Evolutionary conservation across 2,113 vertebrate species (phyloP).

Genomic region (Clarias macrocephalus): DNA sequence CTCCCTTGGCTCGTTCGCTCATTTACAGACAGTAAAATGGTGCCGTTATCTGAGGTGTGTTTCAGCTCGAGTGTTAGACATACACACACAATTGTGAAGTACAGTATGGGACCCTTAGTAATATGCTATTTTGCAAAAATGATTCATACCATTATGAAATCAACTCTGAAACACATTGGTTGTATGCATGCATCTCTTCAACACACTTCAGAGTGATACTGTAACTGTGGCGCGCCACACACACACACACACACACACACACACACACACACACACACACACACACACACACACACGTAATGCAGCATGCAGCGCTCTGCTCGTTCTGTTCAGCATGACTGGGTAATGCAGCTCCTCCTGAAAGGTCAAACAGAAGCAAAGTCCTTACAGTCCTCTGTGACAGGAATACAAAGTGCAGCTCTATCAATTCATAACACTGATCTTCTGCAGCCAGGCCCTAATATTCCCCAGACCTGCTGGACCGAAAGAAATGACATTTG

Average conservation of each 20-base stretch:
- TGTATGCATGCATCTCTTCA: not conserved
- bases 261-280: not conserved
- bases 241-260: not conserved
- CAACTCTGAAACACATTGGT: not conserved
- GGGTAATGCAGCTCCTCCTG: conserved; percentile 16
- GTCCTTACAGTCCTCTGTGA: not conserved
- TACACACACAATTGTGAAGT: too few relatives aligned
- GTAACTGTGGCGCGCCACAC: not conserved
- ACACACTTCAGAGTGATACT: not conserved
- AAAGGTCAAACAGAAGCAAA: conserved; percentile 35
- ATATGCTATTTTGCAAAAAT: not conserved
- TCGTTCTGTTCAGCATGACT: conserved; percentile 26
- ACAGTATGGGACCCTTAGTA: not conserved
- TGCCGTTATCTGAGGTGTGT: too few relatives aligned
- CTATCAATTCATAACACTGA: not conserved
- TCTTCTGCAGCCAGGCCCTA: not conserved
- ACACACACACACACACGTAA: not conserved
- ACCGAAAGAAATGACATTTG: not conserved
- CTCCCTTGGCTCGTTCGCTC: too few relatives aligned
- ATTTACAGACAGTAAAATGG: too few relatives aligned
- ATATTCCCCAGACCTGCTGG: not conserved
- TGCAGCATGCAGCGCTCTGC: conserved; percentile 1
- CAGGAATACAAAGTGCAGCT: conserved; percentile 9
- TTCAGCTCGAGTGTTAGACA: too few relatives aligned
- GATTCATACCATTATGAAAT: not conserved